A percentile compares a stretch with the other conserved stretches of the same genome.
These are phyloP conservation scores for Alethe castanea DNA, from an alignment of 2,113 vertebrate genomes.

Conservation along the genomic window DNA sequence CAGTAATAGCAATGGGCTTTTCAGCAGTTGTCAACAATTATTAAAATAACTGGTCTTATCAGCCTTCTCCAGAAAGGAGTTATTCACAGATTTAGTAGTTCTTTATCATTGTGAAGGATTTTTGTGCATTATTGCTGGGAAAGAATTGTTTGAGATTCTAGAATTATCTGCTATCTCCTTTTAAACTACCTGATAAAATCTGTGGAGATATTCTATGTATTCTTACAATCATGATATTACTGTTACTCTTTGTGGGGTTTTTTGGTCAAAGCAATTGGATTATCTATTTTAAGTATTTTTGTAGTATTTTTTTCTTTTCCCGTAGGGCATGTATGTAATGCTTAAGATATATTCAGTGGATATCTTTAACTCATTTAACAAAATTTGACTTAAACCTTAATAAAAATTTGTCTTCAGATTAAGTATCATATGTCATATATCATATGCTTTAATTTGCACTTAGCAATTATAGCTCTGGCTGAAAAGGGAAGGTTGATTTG, in stretches of 20 bases:
- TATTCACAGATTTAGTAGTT: neutral
- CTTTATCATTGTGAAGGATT: neutral
- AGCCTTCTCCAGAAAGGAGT: neutral
- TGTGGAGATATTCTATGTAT: neutral
- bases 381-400: conserved; percentile 53
- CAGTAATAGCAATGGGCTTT: neutral
- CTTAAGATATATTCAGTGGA: conserved; percentile 11
- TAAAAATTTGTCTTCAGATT: conserved; percentile 53
- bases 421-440: conserved; percentile 50
- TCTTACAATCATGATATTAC: neutral
- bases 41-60: neutral
- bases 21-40: neutral
- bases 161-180: neutral
- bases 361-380: conserved; percentile 44
- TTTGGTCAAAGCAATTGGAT: neutral
- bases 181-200: neutral
- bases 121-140: neutral
- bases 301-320: neutral
- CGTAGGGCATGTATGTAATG: neutral
- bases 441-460: conserved; percentile 71
- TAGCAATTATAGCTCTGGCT: conserved; percentile 67
- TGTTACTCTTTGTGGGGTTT: neutral
- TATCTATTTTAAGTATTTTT: conserved; percentile 16
- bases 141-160: neutral
- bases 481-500: conserved; percentile 69